phyloP scores from a whole-genome alignment of 2,797 vertebrate species.

The Phoebastria nigripes region DNA sequence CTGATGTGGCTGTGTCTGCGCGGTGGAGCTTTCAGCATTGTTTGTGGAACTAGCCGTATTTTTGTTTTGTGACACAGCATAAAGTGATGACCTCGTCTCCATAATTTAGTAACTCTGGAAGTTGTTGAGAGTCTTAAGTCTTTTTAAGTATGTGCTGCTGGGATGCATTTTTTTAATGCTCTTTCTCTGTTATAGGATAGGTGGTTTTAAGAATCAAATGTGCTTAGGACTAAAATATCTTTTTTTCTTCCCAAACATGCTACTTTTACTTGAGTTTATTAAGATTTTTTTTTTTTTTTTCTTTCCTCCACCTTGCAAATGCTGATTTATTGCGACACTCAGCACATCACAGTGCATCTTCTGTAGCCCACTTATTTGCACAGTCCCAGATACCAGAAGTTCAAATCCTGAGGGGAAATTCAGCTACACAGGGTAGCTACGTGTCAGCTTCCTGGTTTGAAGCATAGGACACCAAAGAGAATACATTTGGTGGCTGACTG shows the following conservation, averaged over 20 bases:
- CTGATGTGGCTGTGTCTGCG: not conserved
- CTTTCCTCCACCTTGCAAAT: not conserved
- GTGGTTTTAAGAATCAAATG: not conserved
- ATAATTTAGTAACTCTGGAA: constrained; percentile 1
- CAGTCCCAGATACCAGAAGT: not conserved
- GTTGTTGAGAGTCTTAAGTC: not conserved
- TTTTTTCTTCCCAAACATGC: not conserved
- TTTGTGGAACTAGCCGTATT: not conserved
- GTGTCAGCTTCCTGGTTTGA: not conserved
- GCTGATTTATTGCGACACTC: not conserved
- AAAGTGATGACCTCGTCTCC: not conserved
- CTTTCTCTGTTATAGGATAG: not conserved
- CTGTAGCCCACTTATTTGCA: not conserved
- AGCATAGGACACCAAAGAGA: not conserved
- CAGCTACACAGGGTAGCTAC: not conserved
- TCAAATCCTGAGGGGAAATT: not conserved
- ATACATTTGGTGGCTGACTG: not conserved
- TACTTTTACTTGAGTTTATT: not conserved
- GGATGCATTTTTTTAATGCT: not conserved
- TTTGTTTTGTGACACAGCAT: not conserved
- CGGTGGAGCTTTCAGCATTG: not conserved
- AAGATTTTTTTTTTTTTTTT: not conserved
- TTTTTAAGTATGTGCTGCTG: not conserved
- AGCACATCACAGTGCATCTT: not conserved
- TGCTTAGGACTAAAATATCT: not conserved